phyloP scores from a whole-genome alignment of 2,888 invertebrate species.

The Tridacna gigas region DNA sequence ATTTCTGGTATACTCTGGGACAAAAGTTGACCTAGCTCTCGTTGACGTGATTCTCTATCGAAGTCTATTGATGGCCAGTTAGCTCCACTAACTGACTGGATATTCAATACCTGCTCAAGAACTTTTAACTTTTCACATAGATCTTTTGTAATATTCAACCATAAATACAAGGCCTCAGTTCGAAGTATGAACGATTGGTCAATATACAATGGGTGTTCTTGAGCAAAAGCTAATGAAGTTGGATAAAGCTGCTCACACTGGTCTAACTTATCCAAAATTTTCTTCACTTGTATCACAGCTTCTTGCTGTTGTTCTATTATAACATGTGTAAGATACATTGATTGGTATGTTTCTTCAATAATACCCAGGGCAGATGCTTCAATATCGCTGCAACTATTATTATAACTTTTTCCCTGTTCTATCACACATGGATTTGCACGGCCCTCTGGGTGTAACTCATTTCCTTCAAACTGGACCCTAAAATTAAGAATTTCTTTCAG shows the following conservation, averaged over 20 bases:
- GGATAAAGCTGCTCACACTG: constrained; percentile 93
- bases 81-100: constrained; percentile 75
- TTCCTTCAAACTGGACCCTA: constrained; percentile 62
- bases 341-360: constrained; percentile 68
- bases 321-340: constrained; percentile 70
- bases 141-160: constrained; percentile 95
- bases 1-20: constrained; percentile 73
- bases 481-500: constrained; percentile 92
- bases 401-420: constrained; percentile 22
- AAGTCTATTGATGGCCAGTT: constrained; percentile 83
- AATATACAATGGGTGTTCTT: constrained; percentile 90
- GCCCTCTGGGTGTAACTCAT: constrained; percentile 1
- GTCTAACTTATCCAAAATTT: constrained; percentile 90
- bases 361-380: constrained; percentile 35
- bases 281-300: constrained; percentile 91
- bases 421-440: not conserved
- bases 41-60: constrained; percentile 53
- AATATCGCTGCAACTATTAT: constrained; percentile 56
- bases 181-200: constrained; percentile 89
- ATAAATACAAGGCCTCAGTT: constrained; percentile 93
- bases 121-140: constrained; percentile 92
- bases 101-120: constrained; percentile 83
- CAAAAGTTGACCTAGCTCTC: constrained; percentile 34
- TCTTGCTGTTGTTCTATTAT: constrained; percentile 89
- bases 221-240: constrained; percentile 92